A percentile compares a stretch with the other conserved stretches of the same genome.
Evolutionary conservation across 1,140 invertebrate species (phyloP).

Genomic region (Drosophila watanabei): DNA sequence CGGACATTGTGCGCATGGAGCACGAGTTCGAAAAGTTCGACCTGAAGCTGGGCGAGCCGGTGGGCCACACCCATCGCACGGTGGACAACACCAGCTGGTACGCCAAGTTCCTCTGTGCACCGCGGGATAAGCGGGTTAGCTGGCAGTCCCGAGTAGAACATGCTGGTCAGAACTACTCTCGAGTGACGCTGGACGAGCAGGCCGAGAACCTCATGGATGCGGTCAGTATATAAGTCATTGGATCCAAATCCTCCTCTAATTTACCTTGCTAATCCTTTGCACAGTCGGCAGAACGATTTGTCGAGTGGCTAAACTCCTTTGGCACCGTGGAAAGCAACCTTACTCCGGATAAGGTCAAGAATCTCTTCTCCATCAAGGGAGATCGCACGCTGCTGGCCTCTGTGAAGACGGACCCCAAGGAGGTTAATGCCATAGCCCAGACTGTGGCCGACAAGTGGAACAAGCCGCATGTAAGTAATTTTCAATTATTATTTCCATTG

Average conservation of each 20-base stretch:
- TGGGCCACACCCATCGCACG: slow-evolving; percentile 54
- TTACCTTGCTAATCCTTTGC: not conserved
- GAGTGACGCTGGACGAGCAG: slow-evolving; percentile 74
- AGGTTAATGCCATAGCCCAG: slow-evolving; percentile 81
- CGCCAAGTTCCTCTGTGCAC: slow-evolving; percentile 62
- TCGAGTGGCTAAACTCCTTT: slow-evolving; percentile 77
- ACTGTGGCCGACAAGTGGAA: slow-evolving; percentile 83
- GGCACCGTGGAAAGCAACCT: slow-evolving; percentile 71
- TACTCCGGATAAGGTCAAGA: slow-evolving; percentile 77
- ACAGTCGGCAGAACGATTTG: slow-evolving; percentile 80
- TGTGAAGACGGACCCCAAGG: slow-evolving; percentile 80
- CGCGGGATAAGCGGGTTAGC: slow-evolving; percentile 55
- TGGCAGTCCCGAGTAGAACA: slow-evolving; percentile 60
- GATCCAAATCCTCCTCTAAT: not conserved
- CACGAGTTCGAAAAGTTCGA: slow-evolving; percentile 76
- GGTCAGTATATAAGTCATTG: slow-evolving; percentile 34
- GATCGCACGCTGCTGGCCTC: slow-evolving; percentile 76
- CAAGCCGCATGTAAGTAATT: slow-evolving; percentile 66
- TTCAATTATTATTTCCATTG: not conserved
- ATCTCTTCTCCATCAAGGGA: slow-evolving; percentile 79
- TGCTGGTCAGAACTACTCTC: slow-evolving; percentile 44
- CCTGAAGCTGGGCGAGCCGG: slow-evolving; percentile 68
- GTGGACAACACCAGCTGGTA: slow-evolving; percentile 72
- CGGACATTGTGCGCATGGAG: slow-evolving; percentile 76
- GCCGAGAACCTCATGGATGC: slow-evolving; percentile 84